These are phyloP conservation scores for Paradisaea rubra DNA, from an alignment of 2,113 vertebrate genomes.

Conservation along the genomic window DNA sequence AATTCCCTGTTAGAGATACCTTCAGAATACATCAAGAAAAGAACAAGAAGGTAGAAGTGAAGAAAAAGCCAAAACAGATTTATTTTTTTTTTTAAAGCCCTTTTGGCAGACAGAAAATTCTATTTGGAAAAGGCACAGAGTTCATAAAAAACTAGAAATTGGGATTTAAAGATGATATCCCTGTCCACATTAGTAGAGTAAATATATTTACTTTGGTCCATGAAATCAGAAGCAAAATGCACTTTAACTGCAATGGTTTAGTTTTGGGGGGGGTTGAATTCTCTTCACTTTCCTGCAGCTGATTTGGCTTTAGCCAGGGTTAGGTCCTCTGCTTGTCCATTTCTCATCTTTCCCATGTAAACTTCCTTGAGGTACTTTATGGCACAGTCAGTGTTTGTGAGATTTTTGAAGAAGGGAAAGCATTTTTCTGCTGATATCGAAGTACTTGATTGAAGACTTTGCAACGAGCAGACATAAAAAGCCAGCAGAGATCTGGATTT, in stretches of 20 bases:
- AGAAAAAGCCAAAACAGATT: neutral
- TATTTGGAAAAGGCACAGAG: neutral
- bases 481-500: neutral
- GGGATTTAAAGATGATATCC: neutral
- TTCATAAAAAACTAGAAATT: neutral
- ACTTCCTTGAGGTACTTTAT: neutral
- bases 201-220: neutral
- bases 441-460: neutral
- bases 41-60: neutral
- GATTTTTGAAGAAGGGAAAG: neutral
- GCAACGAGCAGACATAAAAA: neutral
- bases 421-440: neutral
- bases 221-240: neutral
- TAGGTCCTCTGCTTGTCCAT: neutral
- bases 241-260: neutral
- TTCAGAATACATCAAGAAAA: neutral
- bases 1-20: neutral
- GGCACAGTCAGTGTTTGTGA: neutral
- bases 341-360: neutral
- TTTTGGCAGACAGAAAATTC: neutral
- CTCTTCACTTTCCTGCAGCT: neutral
- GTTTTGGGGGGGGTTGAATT: neutral
- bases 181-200: neutral
- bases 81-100: neutral
- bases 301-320: neutral